Base-by-base conservation (phyloP, 2,797 vertebrate genomes). In the Eurystomus glaucurus region DNA sequence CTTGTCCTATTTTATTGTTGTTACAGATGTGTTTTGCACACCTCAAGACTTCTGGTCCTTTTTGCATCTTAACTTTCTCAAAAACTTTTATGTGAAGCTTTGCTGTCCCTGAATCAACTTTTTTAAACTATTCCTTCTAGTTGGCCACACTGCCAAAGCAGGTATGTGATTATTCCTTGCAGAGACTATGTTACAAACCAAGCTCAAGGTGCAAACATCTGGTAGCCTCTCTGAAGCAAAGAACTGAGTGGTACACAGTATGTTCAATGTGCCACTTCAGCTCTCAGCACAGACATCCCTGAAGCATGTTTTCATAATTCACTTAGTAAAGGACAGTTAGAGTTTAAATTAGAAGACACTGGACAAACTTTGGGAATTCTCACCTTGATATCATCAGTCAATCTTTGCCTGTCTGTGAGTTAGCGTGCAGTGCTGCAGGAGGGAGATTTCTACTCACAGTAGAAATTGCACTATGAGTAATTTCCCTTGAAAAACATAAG, bases 401-500 rank as follows among this genome's bases (percentile, higher is more conserved):
- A 19, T 77, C 90, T 33, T 51, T 84, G 50, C 61, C 13, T 85
- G 39, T 82, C 37, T 75, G 31, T 43, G 65, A 81, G 25, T 81
- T 60, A 85, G n/a, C 0, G 0, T 78, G 76, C 31, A 28, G 76
- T 55, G 72, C 79, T 4, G 7, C 39, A 92, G 51, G 85, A 95
- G 58, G 35, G 85, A 74, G n/a, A 85, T 85, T 90, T 94, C 70
- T 85, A 46, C 52, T 83, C 31, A 68, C 68, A 69, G 83, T 66
- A 94, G 65, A 93, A 95, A 90, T 91, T 65, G 65, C 46, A 41
- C 66, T 88, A 76, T 97, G 97, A 95, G 96, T 97, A 96, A 97
- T 97, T 96, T 97, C 95, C 95, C 82, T 96, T 96, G 91, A 88
- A 97, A 97, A 97, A 91, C 93, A 94, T 90, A 95, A 96, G 79